Base-by-base conservation (phyloP, 2,888 invertebrate genomes). In the Tubulanus polymorphus region DNA sequence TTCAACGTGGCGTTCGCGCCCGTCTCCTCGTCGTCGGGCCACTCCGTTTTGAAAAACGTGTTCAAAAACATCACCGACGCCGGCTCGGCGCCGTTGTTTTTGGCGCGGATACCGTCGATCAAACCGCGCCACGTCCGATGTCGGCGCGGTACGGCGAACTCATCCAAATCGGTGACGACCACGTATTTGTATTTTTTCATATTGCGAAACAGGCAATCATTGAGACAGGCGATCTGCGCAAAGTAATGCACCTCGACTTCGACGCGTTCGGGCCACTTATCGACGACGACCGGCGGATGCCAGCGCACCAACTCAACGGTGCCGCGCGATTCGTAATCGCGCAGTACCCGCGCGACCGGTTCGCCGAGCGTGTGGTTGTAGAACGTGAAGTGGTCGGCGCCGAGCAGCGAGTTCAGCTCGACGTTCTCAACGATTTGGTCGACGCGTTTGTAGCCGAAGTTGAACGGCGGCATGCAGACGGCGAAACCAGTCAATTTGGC, bases 161-260 rank as follows among this genome's bases (percentile, higher is more conserved):
- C 48, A n/a, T 47, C 48, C 6, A 47, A 8, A 20, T 47, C 48
- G 6, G 48, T 47, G 8, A 47, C 15, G 6, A 23, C 48, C 5
- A 27, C 27, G 8, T 26, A 23, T 23, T 47, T 47, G n/a, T n/a
- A 25, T 47, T 47, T 47, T 23, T 47, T 25, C n/a, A 18, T n/a
- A 47, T 47, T 26, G 8, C 48, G 25, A 47, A 26, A 27, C 27
- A 47, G 23, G n/a, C 48, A 47, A 23, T 47, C 48, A 47, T 47
- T 47, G 15, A 47, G 23, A 20, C n/a, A n/a, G 27, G 48, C 26
- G n/a, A 47, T 47, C 27, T 47, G 48, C 23, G 26, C 48, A 47
- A 47, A 47, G 23, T 47, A 47, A 47, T 47, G 27, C n/a, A 47
- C n/a, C 23, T 47, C 48, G 8, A 26, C 18, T 47, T n/a, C 27